These are phyloP conservation scores for Margaritifera margaritifera DNA, from an alignment of 2,888 invertebrate genomes.

Conservation along the genomic window DNA sequence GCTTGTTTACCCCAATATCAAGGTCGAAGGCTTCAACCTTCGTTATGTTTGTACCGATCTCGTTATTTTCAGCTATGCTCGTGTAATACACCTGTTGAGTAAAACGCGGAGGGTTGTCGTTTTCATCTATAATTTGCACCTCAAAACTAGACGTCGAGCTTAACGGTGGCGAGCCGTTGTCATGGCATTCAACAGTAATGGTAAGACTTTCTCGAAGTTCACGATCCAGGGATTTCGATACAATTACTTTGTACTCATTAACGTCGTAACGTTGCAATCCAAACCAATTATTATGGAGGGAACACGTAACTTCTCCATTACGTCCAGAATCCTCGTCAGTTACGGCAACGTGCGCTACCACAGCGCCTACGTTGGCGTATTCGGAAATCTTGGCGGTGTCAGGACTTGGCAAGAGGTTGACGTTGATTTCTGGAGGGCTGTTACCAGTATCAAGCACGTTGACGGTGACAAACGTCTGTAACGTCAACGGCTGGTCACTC, in stretches of 20 bases:
- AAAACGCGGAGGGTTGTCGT: conserved; percentile 91
- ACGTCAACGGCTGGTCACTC: conserved; percentile 39
- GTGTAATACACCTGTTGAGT: conserved; percentile 70
- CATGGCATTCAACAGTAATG: conserved; percentile 37
- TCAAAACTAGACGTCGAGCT: conserved; percentile 25
- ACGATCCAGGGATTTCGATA: conserved; percentile 38
- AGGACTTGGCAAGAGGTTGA: conserved; percentile 34
- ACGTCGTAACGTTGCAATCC: conserved; percentile 39
- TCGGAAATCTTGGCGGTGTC: conserved; percentile 40
- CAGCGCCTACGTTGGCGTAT: conserved; percentile 47
- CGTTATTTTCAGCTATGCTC: conserved; percentile 43
- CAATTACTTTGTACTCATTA: conserved; percentile 48
- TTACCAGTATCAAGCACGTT: conserved; percentile 89
- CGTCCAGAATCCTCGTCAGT: conserved; percentile 45
- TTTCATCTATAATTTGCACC: conserved; percentile 83
- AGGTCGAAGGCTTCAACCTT: conserved; percentile 42
- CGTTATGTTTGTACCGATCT: conserved; percentile 38
- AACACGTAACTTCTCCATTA: conserved; percentile 52
- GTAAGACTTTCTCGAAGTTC: conserved; percentile 29
- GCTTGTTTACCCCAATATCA: conserved; percentile 47
- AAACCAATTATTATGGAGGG: conserved; percentile 33
- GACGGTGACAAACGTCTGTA: conserved; percentile 45
- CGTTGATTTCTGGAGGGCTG: conserved; percentile 84
- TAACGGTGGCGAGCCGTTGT: conserved; percentile 44
- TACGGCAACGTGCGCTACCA: conserved; percentile 46